A percentile compares a stretch with the other conserved stretches of the same genome.
phyloP scores from a whole-genome alignment of 2,113 vertebrate species.

The Rhipidura dahli region DNA sequence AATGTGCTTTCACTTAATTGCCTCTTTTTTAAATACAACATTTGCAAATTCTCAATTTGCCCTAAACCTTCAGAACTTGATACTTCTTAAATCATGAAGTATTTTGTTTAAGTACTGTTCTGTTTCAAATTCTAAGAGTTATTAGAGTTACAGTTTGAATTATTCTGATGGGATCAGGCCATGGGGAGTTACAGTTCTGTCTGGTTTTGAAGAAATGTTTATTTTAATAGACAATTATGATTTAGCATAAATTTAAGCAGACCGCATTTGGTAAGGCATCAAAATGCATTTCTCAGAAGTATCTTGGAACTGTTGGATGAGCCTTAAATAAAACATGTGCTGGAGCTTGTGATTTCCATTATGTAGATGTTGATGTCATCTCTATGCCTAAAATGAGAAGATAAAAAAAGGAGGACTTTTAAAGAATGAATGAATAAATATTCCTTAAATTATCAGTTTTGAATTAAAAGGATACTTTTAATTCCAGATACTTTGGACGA shows the following conservation, averaged over 20 bases:
- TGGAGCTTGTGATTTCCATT: conserved; percentile 14
- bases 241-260: background rate
- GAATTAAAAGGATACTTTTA: background rate
- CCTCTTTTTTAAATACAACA: background rate
- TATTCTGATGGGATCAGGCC: background rate
- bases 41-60: background rate
- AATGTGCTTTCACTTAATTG: background rate
- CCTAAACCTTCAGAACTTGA: background rate
- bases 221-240: background rate
- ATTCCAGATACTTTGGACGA: background rate
- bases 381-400: background rate
- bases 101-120: background rate
- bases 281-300: conserved; percentile 14
- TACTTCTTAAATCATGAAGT: background rate
- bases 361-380: conserved; percentile 25
- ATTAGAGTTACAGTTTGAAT: background rate
- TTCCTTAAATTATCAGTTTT: background rate
- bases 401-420: background rate
- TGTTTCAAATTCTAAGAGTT: background rate
- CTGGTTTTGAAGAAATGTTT: conserved; percentile 12
- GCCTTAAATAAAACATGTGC: conserved; percentile 43
- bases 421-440: conserved; percentile 8
- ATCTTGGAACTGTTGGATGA: conserved; percentile 26
- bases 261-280: background rate
- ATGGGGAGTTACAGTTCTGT: background rate